Conservation (phyloP, 2,888 invertebrate genomes). For the Sinhomidia bicolor region DNA sequence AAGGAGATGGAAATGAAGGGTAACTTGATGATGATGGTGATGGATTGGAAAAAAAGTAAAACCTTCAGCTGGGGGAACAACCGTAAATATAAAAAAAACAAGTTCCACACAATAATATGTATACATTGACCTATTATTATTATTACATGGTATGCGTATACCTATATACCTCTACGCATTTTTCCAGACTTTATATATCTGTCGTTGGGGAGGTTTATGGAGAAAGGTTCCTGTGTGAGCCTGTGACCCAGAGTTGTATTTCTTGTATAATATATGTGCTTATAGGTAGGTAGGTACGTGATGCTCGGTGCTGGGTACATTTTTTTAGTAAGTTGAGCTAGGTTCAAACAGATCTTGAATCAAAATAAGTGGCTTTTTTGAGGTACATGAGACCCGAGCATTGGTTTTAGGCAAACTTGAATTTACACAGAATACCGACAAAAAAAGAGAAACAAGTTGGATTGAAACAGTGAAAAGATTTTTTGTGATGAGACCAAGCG, state of each 20-base stretch:
- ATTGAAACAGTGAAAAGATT: slow-evolving; percentile 9
- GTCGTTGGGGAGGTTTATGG: neutral
- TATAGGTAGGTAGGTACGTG: neutral
- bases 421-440: neutral
- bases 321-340: slow-evolving; percentile 48
- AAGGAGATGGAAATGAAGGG: slow-evolving; percentile 55
- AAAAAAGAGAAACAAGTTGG: slow-evolving; percentile 30
- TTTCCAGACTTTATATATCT: neutral
- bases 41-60: slow-evolving; percentile 63
- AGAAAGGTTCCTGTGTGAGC: too few species aligned
- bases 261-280: neutral
- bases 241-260: slow-evolving; percentile 17
- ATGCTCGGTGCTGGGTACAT: neutral
- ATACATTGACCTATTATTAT: too few species aligned
- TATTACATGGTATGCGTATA: neutral
- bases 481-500: neutral
- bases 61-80: slow-evolving; percentile 61
- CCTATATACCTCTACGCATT: neutral
- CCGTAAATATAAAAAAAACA: slow-evolving; percentile 35
- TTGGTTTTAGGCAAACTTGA: too few species aligned
- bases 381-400: neutral
- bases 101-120: neutral
- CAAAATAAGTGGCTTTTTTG: neutral
- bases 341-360: slow-evolving; percentile 5
- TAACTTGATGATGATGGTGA: slow-evolving; percentile 70